A percentile compares a stretch with the other conserved stretches of the same genome.
phyloP scores from a whole-genome alignment of 2,888 invertebrate species.

The Stenodera caucasica region DNA sequence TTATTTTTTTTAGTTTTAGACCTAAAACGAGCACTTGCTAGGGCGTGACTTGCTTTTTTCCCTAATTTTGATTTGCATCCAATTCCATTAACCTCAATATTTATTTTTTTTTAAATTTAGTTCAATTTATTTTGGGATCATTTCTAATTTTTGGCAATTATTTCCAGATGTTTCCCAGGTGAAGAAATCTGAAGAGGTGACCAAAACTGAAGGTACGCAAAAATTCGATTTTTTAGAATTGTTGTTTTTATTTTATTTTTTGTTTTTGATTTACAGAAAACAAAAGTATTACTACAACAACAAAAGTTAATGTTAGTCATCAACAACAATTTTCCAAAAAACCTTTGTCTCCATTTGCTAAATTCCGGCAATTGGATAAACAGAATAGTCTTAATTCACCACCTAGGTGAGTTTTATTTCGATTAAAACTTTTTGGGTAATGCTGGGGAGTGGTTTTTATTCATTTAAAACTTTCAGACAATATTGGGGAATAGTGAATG shows the following conservation, averaged over 20 bases:
- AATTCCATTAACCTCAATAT: constrained; percentile 25
- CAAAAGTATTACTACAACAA: constrained; percentile 45
- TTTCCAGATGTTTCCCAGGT: constrained; percentile 47
- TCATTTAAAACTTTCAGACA: too few species aligned
- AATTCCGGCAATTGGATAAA: constrained; percentile 89
- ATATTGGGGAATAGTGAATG: too few species aligned
- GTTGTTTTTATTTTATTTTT: too few species aligned
- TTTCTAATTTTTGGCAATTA: constrained; percentile 27
- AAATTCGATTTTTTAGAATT: not conserved
- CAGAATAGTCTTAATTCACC: constrained; percentile 74
- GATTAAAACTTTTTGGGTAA: too few species aligned
- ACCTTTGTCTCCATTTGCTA: constrained; percentile 84
- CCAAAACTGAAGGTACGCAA: constrained; percentile 43
- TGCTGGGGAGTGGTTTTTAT: too few species aligned
- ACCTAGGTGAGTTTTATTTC: constrained; percentile 67
- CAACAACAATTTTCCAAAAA: constrained; percentile 58
- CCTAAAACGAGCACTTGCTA: constrained; percentile 34
- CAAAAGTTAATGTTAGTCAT: constrained; percentile 36
- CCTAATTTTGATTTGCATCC: constrained; percentile 20
- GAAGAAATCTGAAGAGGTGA: constrained; percentile 47
- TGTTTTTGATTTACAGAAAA: constrained; percentile 3
- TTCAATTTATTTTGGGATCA: constrained; percentile 23
- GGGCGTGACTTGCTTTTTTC: constrained; percentile 31
- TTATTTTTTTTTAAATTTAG: constrained; percentile 25
- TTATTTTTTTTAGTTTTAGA: constrained; percentile 8